Conservation (phyloP, 2,797 vertebrate genomes). For the Characodon lateralis region DNA sequence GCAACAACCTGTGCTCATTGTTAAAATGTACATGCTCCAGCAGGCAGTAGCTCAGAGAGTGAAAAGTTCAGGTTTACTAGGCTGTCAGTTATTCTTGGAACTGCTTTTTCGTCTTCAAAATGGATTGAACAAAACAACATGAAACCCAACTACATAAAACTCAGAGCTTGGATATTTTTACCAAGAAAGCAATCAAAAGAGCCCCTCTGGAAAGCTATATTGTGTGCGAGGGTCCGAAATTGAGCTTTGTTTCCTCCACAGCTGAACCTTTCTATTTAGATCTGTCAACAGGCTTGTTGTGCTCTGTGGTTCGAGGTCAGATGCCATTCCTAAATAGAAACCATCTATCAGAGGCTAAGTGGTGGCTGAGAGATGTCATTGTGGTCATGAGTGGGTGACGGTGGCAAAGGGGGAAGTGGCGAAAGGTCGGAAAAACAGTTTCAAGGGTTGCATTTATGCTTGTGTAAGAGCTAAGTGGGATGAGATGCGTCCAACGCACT, state of each 20-base stretch:
- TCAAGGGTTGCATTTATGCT: constrained; percentile 50
- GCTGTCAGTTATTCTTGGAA: constrained; percentile 34
- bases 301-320: constrained; percentile 65
- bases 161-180: constrained; percentile 31
- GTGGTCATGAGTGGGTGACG: constrained; percentile 74
- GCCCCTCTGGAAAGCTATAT: constrained; percentile 49
- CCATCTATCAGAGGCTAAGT: constrained; percentile 78
- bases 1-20: constrained; percentile 34
- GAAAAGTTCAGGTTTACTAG: constrained; percentile 33
- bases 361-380: constrained; percentile 74
- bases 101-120: constrained; percentile 33
- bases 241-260: constrained; percentile 45
- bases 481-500: constrained; percentile 36
- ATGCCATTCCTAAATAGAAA: constrained; percentile 78
- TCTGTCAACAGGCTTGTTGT: constrained; percentile 73
- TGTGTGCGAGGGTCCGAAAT: constrained; percentile 41
- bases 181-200: constrained; percentile 51
- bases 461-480: constrained; percentile 55
- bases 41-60: constrained; percentile 23
- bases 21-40: constrained; percentile 36
- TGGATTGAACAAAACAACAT: constrained; percentile 25
- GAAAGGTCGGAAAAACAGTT: constrained; percentile 64
- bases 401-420: constrained; percentile 67
- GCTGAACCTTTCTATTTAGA: constrained; percentile 71
- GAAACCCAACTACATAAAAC: constrained; percentile 44